phyloP scores from a whole-genome alignment of 2,888 invertebrate genomes.

The Meiosimyza decipiens region DNA sequence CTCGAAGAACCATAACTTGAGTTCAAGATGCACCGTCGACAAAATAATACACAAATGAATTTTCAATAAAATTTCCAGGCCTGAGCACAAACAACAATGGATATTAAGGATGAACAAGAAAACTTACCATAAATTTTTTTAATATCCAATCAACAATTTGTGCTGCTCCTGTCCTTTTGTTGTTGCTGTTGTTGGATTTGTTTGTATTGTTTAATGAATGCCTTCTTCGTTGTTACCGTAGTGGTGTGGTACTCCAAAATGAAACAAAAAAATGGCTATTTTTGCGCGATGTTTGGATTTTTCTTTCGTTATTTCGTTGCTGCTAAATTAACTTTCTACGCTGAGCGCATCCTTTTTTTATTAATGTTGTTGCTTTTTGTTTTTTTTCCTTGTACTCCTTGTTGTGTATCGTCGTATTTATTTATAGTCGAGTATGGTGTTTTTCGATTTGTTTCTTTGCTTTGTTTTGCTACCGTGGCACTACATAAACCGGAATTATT shows the following conservation, averaged over 20 bases:
- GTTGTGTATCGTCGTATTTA: no score
- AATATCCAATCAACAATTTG: constrained; percentile 35
- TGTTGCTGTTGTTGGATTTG: neutral
- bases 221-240: constrained; percentile 5
- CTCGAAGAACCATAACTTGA: no score
- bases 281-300: neutral
- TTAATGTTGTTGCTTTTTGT: neutral
- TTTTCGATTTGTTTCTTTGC: neutral
- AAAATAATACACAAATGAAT: no score
- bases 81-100: no score
- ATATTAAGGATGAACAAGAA: neutral
- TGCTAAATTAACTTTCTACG: constrained; percentile 19
- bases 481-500: constrained; percentile 20
- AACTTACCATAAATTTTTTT: constrained; percentile 38
- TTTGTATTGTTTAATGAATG: constrained; percentile 16
- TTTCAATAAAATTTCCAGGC: no score
- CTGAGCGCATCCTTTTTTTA: neutral
- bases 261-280: constrained; percentile 20
- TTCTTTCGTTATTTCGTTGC: constrained; percentile 8
- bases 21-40: no score
- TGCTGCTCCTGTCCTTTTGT: constrained; percentile 27
- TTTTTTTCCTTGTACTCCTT: neutral
- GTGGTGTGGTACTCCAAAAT: constrained; percentile 3
- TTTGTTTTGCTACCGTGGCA: neutral
- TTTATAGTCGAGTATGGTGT: neutral